These are phyloP conservation scores for Athripsodes cinereus DNA, from an alignment of 2,888 invertebrate species.

Conservation along the genomic window DNA sequence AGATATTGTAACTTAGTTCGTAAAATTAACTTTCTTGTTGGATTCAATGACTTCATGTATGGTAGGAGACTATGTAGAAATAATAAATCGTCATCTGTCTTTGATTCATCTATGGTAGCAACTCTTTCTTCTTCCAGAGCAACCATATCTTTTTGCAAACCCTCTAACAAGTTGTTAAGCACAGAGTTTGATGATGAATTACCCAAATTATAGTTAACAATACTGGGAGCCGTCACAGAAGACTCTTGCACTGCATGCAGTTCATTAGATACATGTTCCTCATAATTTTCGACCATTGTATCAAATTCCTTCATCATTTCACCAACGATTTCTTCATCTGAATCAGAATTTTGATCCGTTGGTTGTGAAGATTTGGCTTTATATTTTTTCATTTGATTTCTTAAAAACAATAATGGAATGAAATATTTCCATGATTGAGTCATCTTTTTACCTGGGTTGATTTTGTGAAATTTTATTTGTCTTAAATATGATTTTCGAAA, in stretches of 20 bases:
- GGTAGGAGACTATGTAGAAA: slow-evolving; percentile 21
- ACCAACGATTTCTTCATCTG: background rate
- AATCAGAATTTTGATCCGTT: background rate
- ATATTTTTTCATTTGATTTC: slow-evolving; percentile 5
- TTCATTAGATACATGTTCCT: background rate
- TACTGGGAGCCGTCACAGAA: background rate
- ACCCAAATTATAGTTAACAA: background rate
- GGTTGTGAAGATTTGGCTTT: background rate
- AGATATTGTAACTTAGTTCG: slow-evolving; percentile 18
- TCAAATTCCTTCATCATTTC: slow-evolving; percentile 6
- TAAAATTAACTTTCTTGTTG: slow-evolving; percentile 15
- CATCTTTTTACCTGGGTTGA: slow-evolving; percentile 6
- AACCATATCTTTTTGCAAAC: slow-evolving; percentile 18
- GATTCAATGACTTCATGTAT: slow-evolving; percentile 15
- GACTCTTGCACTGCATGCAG: background rate
- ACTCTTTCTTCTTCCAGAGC: slow-evolving; percentile 16
- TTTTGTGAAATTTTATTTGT: slow-evolving; percentile 6
- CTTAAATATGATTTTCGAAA: slow-evolving; percentile 10
- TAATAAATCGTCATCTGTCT: slow-evolving; percentile 19
- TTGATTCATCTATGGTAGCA: slow-evolving; percentile 1
- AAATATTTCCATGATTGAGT: slow-evolving; percentile 14
- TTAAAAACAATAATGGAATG: slow-evolving; percentile 12
- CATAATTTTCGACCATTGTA: background rate
- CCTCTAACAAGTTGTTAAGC: slow-evolving; percentile 7
- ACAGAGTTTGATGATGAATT: background rate